phyloP scores from a whole-genome alignment of 2,113 vertebrate genomes.

The Leptobrachium leishanense region DNA sequence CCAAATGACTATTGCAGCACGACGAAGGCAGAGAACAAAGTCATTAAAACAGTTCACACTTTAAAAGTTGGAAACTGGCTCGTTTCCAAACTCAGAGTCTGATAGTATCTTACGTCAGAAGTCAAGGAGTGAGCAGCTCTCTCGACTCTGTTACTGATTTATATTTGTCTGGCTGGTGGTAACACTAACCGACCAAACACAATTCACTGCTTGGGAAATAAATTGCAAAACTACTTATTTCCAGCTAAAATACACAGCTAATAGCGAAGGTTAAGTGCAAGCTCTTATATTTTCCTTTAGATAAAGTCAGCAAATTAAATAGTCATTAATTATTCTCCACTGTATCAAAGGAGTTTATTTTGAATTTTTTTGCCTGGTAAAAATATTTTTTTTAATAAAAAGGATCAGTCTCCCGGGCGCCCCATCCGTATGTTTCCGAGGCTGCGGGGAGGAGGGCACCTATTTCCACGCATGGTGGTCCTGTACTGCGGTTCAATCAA shows the following conservation, averaged over 20 bases:
- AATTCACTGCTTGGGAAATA: slow-evolving; percentile 1
- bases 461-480: no score
- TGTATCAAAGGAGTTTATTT: no score
- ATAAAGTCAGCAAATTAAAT: no score
- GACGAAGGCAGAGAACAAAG: slow-evolving; percentile 15
- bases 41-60: slow-evolving; percentile 36
- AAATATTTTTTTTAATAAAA: no score
- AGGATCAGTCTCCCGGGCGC: no score
- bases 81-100: not conserved
- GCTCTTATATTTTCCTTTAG: no score
- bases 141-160: slow-evolving; percentile 8
- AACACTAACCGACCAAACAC: slow-evolving; percentile 13
- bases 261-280: no score
- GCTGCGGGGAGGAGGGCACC: no score
- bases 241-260: not conserved
- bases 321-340: no score
- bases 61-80: slow-evolving; percentile 41
- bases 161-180: slow-evolving; percentile 16
- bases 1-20: not conserved
- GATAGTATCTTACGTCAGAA: slow-evolving; percentile 19
- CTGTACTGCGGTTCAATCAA: no score
- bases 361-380: no score
- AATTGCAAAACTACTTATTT: not conserved
- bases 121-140: not conserved
- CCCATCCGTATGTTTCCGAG: no score